These are phyloP conservation scores for Heterodera schachtii DNA, from an alignment of 1,140 invertebrate genomes.

Conservation along the genomic window DNA sequence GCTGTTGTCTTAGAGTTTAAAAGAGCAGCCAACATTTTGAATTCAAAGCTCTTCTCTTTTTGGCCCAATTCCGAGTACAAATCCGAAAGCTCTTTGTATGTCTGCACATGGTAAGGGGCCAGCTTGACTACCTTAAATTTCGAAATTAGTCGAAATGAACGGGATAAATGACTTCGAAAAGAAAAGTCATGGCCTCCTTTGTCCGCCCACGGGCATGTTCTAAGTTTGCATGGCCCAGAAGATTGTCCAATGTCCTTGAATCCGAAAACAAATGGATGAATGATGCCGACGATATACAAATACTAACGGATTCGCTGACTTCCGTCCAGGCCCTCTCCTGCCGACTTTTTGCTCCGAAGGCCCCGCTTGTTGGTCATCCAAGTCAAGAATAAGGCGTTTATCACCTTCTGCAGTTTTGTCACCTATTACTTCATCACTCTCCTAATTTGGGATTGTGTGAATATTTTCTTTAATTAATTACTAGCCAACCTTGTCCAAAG, in stretches of 20 bases:
- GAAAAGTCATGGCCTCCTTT: conserved; percentile 50
- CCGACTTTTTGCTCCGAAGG: conserved; percentile 15
- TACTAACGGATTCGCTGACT: conserved; percentile 10
- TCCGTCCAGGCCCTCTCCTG: conserved; percentile 9
- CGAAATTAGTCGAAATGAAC: not conserved
- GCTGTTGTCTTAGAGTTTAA: conserved; percentile 51
- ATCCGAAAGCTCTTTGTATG: conserved; percentile 57
- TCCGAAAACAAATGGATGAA: conserved; percentile 2
- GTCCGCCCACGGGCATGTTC: conserved; percentile 48
- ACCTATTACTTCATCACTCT: not conserved
- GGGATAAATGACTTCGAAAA: conserved; percentile 42
- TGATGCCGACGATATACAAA: not conserved
- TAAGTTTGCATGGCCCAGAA: conserved; percentile 62
- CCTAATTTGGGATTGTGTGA: not conserved
- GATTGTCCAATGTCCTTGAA: conserved; percentile 44
- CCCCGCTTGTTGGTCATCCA: conserved; percentile 20
- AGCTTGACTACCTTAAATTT: conserved; percentile 52
- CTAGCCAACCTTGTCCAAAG: conserved; percentile 9
- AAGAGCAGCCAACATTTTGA: conserved; percentile 56
- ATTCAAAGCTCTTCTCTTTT: conserved; percentile 54
- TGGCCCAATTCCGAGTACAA: conserved; percentile 54
- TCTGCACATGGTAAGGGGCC: conserved; percentile 57
- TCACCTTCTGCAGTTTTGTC: not conserved
- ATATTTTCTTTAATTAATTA: not conserved
- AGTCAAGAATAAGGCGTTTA: not conserved